Evolutionary conservation across 2,888 invertebrate genomes (phyloP), one percentile per base, ranked within the genome.

Genomic region (Ischnura elegans): DNA sequence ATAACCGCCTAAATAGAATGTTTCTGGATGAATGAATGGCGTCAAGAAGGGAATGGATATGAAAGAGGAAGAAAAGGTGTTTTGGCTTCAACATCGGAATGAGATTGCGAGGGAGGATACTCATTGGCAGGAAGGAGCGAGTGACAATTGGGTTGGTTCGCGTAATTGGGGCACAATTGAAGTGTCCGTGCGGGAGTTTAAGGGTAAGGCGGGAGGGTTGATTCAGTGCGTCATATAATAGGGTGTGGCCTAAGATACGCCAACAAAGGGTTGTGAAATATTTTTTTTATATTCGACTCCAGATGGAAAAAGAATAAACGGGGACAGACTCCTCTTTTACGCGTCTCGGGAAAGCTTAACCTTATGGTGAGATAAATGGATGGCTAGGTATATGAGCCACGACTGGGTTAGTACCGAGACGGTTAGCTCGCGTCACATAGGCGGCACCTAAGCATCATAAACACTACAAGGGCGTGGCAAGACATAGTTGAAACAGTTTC

Each of bases 241-340:
- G 76, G 76, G 76, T 76, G 76, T 76, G 76, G 76, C 36, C 76
- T 10, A 29, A 36, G 76, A 76, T 76, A 76, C 76, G 29, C 51
- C 2, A 51, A 51, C 51, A 19, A 51, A 6, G 51, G 51, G 8
- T 76, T 25, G 76, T 2, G 76, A 36, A 61, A 5, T 10, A 76
- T 10, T 13, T 76, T 76, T 25, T 36, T 13, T 66, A 29, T 21
- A 66, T 76, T 76, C 76, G 10, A 3, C 66, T 10, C 36, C 3
- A 13, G 16, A 36, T 36, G 36, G 36, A 76, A 76, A 76, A 76
- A n/a, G n/a, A 6, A 61, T 61, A n/a, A 61, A 61, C 61, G 61
- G n/a, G 21, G 25, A 13, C 51, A 19, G 61, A 61, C 25, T 61
- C 19, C 21, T 55, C 61, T 61, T 61, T n/a, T 21, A 61, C n/a